A percentile compares a stretch with the other conserved stretches of the same genome.
Conservation (phyloP, 2,888 invertebrate species). For the Yponomeuta cagnagella region DNA sequence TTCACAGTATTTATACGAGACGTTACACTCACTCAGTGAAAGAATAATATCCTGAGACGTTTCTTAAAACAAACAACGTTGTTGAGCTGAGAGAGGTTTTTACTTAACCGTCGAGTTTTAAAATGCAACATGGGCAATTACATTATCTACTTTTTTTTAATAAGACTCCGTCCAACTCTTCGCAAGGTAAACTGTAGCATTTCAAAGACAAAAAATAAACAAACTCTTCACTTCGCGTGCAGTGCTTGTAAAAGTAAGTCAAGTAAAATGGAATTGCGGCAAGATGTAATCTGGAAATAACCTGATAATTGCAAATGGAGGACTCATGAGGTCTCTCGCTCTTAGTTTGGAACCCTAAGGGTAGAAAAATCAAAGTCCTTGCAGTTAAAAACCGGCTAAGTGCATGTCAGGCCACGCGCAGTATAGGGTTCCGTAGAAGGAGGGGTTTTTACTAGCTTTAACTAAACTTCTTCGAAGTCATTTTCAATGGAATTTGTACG, state of each 20-base stretch:
- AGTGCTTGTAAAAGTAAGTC: neutral
- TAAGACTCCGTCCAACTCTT: neutral
- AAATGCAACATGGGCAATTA: conserved; percentile 5
- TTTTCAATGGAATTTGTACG: too few species aligned
- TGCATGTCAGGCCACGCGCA: too few species aligned
- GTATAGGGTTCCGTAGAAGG: too few species aligned
- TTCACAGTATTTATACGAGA: too few species aligned
- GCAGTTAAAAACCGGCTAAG: too few species aligned
- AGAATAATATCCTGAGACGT: neutral
- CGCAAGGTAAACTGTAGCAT: conserved; percentile 1
- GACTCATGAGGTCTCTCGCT: too few species aligned
- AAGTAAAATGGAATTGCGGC: neutral
- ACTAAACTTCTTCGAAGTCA: too few species aligned
- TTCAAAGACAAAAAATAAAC: conserved; percentile 5
- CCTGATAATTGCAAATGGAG: too few species aligned
- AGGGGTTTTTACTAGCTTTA: too few species aligned
- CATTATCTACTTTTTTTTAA: neutral
- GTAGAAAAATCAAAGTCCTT: too few species aligned
- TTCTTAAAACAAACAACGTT: neutral
- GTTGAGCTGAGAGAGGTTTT: neutral
- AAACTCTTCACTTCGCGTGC: neutral
- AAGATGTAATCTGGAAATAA: too few species aligned
- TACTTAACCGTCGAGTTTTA: neutral
- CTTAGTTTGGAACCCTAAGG: too few species aligned
- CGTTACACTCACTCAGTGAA: neutral